Evolutionary conservation across 2,113 vertebrate species (phyloP).

Genomic region (cattle (Bos taurus)): ARS-UCD2.0 NC_037350.1:34622001-34622500

Average conservation of each 20-base stretch:
- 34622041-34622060: not conserved
- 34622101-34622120: not conserved
- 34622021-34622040: not conserved
- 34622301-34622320: not conserved
- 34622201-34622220: not conserved
- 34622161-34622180: not conserved
- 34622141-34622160: not conserved
- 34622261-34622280: not conserved
- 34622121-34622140: not conserved
- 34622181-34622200: not conserved
- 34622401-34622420: not conserved
- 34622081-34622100: not conserved
- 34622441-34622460: not conserved
- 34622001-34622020: not conserved
- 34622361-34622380: slow-evolving; percentile 59
- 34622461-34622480: not conserved
- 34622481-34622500: not conserved
- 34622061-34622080: not conserved
- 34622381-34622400: not conserved
- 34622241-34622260: not conserved
- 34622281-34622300: not conserved
- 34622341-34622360: not conserved
- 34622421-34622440: not conserved
- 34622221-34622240: slow-evolving; percentile 59
- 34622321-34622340: slow-evolving; percentile 70